Base-by-base conservation (phyloP, 2,113 vertebrate species). In the Epinephelus fuscoguttatus region DNA sequence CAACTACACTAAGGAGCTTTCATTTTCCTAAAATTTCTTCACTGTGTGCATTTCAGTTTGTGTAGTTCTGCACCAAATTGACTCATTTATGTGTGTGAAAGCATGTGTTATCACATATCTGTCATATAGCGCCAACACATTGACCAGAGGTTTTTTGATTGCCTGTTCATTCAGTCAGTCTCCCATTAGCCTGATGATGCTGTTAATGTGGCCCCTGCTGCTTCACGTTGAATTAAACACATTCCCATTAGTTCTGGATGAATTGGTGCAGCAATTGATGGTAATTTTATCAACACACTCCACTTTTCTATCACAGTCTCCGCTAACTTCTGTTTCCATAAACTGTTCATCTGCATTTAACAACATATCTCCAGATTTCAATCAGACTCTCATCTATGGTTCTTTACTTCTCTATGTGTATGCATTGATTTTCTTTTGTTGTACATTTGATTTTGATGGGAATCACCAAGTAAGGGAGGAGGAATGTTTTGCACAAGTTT, bases 221-320 rank as follows among this genome's bases (percentile, higher is more conserved):
- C 82, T 55, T 78, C 62, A 75, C 10, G 18, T 59, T 18, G 47
- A 73, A 47, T 61, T 74, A 61, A 56, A 60, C 62, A 69, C 37
- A 6, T 68, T 75, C 47, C 62, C 76, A 75, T 79, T 78, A 62
- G 56, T 61, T 84, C 63, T 63, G 74, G 52, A 72, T 78, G 74
- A 77, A 33, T 8, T 11, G 30, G 0, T 53, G 68, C 52, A 59
- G 19, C 47, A 64, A 30, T 19, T 72, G 27, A 57, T 49, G 57
- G 56, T 76, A 49, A 76, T 76, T 70, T 47, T 37, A 75, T 62
- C 72, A 70, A 37, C 72, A 66, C n/a, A 47, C 37, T 55, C 13
- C 40, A 40, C 75, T 62, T 49, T 63, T 55, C 23, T 30, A 59
- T 27, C 23, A n/a, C 52, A 18, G 55, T 21, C n/a, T 17, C 0